Base-by-base conservation (phyloP, 2,113 vertebrate species). In the Pao palembangensis region DNA sequence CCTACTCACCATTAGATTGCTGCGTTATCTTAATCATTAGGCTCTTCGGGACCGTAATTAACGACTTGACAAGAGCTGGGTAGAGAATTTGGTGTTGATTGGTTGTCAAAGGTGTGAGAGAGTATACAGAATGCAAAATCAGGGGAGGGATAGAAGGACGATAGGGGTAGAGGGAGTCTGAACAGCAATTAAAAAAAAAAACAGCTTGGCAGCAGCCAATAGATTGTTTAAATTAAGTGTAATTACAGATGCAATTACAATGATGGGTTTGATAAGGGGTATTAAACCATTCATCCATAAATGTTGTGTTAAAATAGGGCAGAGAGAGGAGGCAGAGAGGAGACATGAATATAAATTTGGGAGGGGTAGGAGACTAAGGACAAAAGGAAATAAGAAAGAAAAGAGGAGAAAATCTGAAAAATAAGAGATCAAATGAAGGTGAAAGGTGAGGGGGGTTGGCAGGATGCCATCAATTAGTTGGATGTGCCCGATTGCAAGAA, bases 221-320 rank as follows among this genome's bases (percentile, higher is more conserved):
- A 94, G 90, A 92, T 91, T 89, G 92, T 95, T 95, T 94, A 95
- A 95, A 98, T 98, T 92, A 94, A 93, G 91, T 92, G 88, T 95
- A 96, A 98, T 98, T 94, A 95, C 92, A 93, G 92, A 93, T 91
- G 93, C 90, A 93, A 94, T 95, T 96, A 95, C 93, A 94, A 94
- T 93, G 94, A 95, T 93, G 91, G 90, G 92, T 91, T 93, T 92
- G 94, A 95, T 94, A 96, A 94, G 92, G 94, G 91, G 90, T 88
- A 94, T 95, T 94, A 94, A 95, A 95, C 94, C 94, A 93, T 90
- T 90, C 93, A 92, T 90, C 91, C 92, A 93, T 93, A 95, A 97
- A 96, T 95, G 93, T 94, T 94, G 91, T 92, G 93, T 94, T 93
- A 90, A 93, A 93, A 93, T 69, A 88, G 67, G 60, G 18, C 18